Evolutionary conservation across 2,888 invertebrate genomes (phyloP).

Genomic region (Sphinx pinastri): DNA sequence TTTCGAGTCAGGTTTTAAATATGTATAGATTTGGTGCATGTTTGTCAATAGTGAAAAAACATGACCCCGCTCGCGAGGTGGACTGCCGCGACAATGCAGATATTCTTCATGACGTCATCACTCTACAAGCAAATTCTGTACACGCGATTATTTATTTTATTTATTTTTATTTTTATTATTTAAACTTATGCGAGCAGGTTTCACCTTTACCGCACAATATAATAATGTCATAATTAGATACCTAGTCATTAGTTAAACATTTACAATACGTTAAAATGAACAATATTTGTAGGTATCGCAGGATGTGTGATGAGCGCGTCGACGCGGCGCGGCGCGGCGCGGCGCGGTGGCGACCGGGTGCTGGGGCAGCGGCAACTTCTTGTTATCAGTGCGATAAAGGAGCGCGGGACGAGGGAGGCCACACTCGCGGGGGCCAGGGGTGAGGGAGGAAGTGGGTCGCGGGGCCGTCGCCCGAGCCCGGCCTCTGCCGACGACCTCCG

Average conservation of each 20-base stretch:
- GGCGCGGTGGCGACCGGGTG: not conserved
- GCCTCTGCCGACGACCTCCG: conserved; percentile 65
- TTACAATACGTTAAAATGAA: not conserved
- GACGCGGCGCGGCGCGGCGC: not conserved
- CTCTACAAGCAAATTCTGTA: conserved; percentile 31
- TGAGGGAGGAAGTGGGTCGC: conserved; percentile 73
- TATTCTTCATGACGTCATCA: conserved; percentile 21
- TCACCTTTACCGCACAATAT: not conserved
- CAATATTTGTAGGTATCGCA: not conserved
- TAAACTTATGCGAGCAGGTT: conserved; percentile 8
- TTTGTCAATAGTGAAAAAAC: conserved; percentile 23
- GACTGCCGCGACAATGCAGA: conserved; percentile 15
- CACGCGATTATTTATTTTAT: conserved; percentile 42
- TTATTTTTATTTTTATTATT: too few species aligned
- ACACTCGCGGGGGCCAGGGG: conserved; percentile 47
- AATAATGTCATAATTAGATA: not conserved
- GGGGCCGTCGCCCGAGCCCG: conserved; percentile 75
- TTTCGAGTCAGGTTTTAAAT: conserved; percentile 49
- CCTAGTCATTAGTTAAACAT: not conserved
- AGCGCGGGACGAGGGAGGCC: conserved; percentile 50
- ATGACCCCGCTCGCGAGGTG: conserved; percentile 15
- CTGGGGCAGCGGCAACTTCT: conserved; percentile 46
- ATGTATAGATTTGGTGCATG: conserved; percentile 15
- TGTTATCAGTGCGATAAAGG: conserved; percentile 72
- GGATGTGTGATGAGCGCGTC: not conserved